A percentile compares a stretch with the other conserved stretches of the same genome.
Conservation (phyloP, 2,797 vertebrate species). For the Vultur gryphus region DNA sequence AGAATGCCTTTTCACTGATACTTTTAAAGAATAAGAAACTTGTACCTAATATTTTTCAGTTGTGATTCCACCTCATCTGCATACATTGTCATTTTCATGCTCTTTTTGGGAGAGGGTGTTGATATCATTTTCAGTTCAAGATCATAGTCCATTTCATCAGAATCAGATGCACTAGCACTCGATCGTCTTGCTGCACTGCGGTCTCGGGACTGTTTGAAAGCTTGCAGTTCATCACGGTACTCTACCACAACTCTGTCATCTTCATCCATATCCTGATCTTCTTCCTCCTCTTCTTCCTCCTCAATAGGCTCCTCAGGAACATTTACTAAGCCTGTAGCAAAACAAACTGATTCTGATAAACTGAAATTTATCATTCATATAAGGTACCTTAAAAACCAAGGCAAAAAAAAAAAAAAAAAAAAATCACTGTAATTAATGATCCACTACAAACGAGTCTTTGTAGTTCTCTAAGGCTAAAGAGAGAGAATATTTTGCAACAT, state of each 20-base stretch:
- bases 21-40: background rate
- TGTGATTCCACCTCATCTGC: conserved; percentile 93
- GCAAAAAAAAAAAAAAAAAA: background rate
- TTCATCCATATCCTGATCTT: conserved; percentile 93
- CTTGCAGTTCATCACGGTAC: conserved; percentile 80
- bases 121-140: conserved; percentile 98
- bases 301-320: conserved; percentile 87
- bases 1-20: background rate
- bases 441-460: background rate
- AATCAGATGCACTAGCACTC: conserved; percentile 83
- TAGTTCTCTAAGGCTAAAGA: background rate
- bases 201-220: conserved; percentile 70
- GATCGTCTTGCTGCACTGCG: conserved; percentile 67
- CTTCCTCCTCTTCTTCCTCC: conserved; percentile 88
- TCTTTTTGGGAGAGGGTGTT: conserved; percentile 95
- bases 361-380: background rate
- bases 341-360: background rate
- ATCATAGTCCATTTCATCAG: conserved; percentile 98
- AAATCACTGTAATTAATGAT: background rate
- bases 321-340: conserved; percentile 86
- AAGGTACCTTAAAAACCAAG: background rate
- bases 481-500: background rate
- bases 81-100: conserved; percentile 99
- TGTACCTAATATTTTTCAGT: conserved; percentile 90
- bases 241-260: conserved; percentile 93